Percentiles rank a stretch among this genome's conserved stretches.
These are phyloP conservation scores for Lerema accius DNA, from an alignment of 1,140 invertebrate species.

Conservation along the genomic window DNA sequence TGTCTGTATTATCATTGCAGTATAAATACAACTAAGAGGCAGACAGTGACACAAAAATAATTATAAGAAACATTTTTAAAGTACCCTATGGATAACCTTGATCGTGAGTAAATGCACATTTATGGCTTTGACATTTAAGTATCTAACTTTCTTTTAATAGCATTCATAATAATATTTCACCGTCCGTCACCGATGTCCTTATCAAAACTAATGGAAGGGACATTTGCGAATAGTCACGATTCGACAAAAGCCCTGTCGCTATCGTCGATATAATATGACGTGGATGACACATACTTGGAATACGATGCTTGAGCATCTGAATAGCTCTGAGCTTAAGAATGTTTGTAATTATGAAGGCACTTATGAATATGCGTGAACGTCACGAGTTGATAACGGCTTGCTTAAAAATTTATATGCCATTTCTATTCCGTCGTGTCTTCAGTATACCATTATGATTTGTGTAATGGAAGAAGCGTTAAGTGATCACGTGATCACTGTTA, in stretches of 20 bases:
- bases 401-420: slow-evolving; percentile 19
- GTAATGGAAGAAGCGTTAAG: background rate
- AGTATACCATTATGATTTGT: background rate
- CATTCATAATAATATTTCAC: slow-evolving; percentile 25
- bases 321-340: slow-evolving; percentile 11
- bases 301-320: background rate
- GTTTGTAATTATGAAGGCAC: slow-evolving; percentile 28
- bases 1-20: too few species aligned
- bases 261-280: slow-evolving; percentile 16
- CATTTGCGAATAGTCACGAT: slow-evolving; percentile 64
- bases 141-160: slow-evolving; percentile 21
- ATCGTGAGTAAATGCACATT: background rate
- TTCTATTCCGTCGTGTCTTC: slow-evolving; percentile 11
- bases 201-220: slow-evolving; percentile 48
- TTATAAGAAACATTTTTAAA: background rate
- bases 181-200: slow-evolving; percentile 7
- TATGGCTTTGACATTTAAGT: slow-evolving; percentile 22
- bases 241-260: slow-evolving; percentile 13
- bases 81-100: background rate
- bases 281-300: slow-evolving; percentile 10
- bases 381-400: slow-evolving; percentile 14
- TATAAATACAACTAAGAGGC: too few species aligned
- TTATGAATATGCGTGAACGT: slow-evolving; percentile 14
- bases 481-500: too few species aligned
- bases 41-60: too few species aligned